A percentile compares a stretch with the other conserved stretches of the same genome.
Evolutionary conservation across 2,888 invertebrate genomes (phyloP).

Genomic region (Agonopterix arenella): DNA sequence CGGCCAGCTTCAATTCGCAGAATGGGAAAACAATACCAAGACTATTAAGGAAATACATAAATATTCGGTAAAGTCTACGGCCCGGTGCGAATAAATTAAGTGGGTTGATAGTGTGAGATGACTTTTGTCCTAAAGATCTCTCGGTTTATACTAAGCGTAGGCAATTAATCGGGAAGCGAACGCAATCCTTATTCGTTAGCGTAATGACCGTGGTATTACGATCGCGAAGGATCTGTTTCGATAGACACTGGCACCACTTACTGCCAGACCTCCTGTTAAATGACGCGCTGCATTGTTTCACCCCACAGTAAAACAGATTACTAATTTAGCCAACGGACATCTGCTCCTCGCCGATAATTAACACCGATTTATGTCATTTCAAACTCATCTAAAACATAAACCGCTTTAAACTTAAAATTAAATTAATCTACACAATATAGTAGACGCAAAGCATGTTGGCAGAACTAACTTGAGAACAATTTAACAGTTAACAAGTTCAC

Average conservation of each 20-base stretch:
- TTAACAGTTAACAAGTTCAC: conserved; percentile 47
- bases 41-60: too few species aligned
- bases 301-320: conserved; percentile 28
- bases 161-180: conserved; percentile 24
- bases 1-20: too few species aligned
- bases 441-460: conserved; percentile 27
- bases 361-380: not conserved
- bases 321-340: conserved; percentile 39
- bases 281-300: conserved; percentile 45
- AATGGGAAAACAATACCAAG: too few species aligned
- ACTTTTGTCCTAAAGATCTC: conserved; percentile 8
- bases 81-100: too few species aligned
- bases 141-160: conserved; percentile 20
- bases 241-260: conserved; percentile 49
- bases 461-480: conserved; percentile 44
- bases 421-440: conserved; percentile 26
- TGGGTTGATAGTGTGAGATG: too few species aligned
- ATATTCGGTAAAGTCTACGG: too few species aligned
- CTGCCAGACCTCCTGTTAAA: conserved; percentile 52
- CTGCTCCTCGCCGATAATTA: conserved; percentile 29
- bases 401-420: conserved; percentile 4
- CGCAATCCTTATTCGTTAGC: conserved; percentile 47
- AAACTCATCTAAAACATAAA: conserved; percentile 14
- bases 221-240: conserved; percentile 38
- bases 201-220: conserved; percentile 44